phyloP scores from a whole-genome alignment of 2,797 vertebrate species.

The Bryconaethiops microstoma region DNA sequence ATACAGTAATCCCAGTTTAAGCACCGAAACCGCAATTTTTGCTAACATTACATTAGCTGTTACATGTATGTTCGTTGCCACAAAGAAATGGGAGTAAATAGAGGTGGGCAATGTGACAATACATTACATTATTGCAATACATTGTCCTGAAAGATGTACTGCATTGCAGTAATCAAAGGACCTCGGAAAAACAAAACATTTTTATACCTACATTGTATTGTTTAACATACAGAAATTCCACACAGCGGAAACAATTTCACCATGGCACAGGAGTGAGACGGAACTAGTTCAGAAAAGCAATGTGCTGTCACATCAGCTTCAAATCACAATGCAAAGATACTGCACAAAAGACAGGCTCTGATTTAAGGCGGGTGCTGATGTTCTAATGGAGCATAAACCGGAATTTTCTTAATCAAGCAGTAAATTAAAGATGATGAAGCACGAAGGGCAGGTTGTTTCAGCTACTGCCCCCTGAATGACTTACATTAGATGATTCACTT shows the following conservation, averaged over 20 bases:
- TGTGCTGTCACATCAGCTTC: slow-evolving; percentile 1
- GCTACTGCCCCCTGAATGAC: background rate
- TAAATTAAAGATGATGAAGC: slow-evolving; percentile 14
- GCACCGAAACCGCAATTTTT: no score
- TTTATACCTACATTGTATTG: background rate
- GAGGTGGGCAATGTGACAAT: background rate
- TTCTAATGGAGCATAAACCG: background rate
- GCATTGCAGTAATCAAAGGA: background rate
- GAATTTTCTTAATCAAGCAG: slow-evolving; percentile 8
- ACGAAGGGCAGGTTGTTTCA: background rate
- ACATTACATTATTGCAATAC: background rate
- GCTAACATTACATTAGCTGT: no score
- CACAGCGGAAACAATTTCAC: background rate
- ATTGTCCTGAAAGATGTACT: background rate
- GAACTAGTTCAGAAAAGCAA: background rate
- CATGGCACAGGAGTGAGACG: background rate
- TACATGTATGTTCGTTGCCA: no score
- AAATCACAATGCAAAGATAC: background rate
- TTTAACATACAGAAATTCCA: background rate
- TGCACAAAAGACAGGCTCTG: background rate
- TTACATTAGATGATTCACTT: background rate
- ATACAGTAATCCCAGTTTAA: no score
- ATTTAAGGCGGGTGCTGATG: background rate
- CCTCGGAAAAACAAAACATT: background rate
- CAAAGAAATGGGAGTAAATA: background rate